Evolutionary conservation across 2,113 vertebrate species (phyloP).

Genomic region (Myrmecophaga tridactyla): DNA sequence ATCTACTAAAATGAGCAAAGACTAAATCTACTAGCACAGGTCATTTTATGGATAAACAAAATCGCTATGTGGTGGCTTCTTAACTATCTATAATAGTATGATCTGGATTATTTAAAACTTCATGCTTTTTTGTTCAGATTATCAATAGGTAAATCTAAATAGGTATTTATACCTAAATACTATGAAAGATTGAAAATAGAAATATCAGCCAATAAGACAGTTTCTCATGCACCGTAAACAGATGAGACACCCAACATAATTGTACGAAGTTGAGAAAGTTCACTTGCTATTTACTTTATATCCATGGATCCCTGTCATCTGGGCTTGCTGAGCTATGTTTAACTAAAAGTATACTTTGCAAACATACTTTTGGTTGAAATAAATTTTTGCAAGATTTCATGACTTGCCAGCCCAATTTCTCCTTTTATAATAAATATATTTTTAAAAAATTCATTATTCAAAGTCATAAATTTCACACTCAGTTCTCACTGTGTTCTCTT

Average conservation of each 20-base stretch:
- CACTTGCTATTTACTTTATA: constrained; percentile 15
- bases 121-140: background rate
- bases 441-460: constrained; percentile 48
- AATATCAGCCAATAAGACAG: background rate
- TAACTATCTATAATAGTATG: background rate
- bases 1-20: background rate
- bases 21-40: background rate
- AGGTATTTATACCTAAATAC: background rate
- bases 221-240: background rate
- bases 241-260: background rate
- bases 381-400: constrained; percentile 55
- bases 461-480: constrained; percentile 59
- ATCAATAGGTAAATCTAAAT: background rate
- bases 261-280: constrained; percentile 43
- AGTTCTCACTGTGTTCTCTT: constrained; percentile 45
- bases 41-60: background rate
- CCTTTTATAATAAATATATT: constrained; percentile 48
- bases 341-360: constrained; percentile 39
- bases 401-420: constrained; percentile 37
- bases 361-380: constrained; percentile 39
- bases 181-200: background rate
- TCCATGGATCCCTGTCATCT: constrained; percentile 25
- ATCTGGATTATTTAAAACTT: background rate
- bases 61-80: background rate
- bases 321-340: constrained; percentile 9